These are phyloP conservation scores for Enchytraeus crypticus DNA, from an alignment of 2,888 invertebrate genomes.

Conservation along the genomic window DNA sequence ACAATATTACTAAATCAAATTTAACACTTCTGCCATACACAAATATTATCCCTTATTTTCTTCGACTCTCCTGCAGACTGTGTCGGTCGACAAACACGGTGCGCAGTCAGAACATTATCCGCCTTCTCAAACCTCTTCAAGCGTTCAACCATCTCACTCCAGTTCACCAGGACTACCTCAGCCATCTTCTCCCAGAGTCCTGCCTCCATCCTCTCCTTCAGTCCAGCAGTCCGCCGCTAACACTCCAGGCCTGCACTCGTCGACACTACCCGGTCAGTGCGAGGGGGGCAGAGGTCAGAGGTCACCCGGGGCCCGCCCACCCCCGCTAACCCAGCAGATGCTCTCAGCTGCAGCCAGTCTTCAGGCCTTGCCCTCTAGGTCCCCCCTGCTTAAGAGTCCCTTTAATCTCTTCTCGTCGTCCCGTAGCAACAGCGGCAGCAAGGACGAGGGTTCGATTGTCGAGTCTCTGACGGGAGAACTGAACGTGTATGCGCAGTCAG, in stretches of 20 bases:
- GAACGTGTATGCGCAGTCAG: conserved; percentile 68
- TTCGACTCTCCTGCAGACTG: conserved; percentile 2
- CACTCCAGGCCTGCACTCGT: not conserved
- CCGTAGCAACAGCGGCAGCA: not conserved
- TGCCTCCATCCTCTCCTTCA: not conserved
- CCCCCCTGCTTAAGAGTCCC: not conserved
- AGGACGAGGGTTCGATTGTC: conserved; percentile 58
- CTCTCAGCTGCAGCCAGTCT: no score
- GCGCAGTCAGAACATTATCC: conserved; percentile 1
- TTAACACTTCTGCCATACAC: conserved; percentile 6
- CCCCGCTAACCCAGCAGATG: no score
- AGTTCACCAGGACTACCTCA: not conserved
- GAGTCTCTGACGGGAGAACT: conserved; percentile 85
- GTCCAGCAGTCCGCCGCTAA: not conserved
- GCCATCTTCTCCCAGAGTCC: no score
- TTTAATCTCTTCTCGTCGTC: not conserved
- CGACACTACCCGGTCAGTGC: not conserved
- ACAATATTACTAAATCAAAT: no score
- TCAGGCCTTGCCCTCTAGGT: no score
- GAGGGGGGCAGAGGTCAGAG: no score
- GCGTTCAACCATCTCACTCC: conserved; percentile 27
- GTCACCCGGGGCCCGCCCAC: not conserved
- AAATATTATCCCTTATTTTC: not conserved
- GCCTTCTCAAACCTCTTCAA: conserved; percentile 1
- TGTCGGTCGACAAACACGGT: not conserved